Conservation (phyloP, 2,113 vertebrate species). For the Cichladusa arquata region DNA sequence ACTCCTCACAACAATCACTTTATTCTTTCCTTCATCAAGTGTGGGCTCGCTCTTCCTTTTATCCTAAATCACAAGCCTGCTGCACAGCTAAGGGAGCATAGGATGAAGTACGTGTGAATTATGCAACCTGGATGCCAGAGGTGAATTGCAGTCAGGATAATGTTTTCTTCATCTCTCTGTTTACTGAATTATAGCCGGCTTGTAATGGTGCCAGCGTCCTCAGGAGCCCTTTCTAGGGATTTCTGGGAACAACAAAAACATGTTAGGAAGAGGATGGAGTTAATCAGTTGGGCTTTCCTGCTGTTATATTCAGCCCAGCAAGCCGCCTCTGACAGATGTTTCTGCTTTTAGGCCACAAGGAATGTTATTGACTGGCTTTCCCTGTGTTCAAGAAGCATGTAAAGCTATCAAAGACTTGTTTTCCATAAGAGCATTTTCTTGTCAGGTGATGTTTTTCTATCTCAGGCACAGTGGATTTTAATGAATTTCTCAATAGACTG, state of each 20-base stretch:
- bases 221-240: constrained; percentile 58
- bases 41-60: background rate
- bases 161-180: constrained; percentile 31
- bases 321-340: constrained; percentile 53
- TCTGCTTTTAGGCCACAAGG: constrained; percentile 53
- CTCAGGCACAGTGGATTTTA: background rate
- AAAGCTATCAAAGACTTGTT: constrained; percentile 2
- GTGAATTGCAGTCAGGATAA: constrained; percentile 10
- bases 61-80: background rate
- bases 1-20: background rate
- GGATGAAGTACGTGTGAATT: background rate
- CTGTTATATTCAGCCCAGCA: constrained; percentile 59
- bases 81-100: background rate
- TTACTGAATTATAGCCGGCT: constrained; percentile 35
- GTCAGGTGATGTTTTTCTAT: constrained; percentile 1
- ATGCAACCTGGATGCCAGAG: background rate
- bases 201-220: constrained; percentile 51
- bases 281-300: constrained; percentile 64
- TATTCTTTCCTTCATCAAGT: background rate
- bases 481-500: background rate
- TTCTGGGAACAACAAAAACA: constrained; percentile 47
- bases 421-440: background rate
- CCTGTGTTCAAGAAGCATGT: constrained; percentile 1
- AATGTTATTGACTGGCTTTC: constrained; percentile 31
- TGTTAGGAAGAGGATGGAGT: constrained; percentile 56